A percentile compares a stretch with the other conserved stretches of the same genome.
Conservation (phyloP, 1,140 invertebrate genomes). For the Trypoxylus dichotomus region DNA sequence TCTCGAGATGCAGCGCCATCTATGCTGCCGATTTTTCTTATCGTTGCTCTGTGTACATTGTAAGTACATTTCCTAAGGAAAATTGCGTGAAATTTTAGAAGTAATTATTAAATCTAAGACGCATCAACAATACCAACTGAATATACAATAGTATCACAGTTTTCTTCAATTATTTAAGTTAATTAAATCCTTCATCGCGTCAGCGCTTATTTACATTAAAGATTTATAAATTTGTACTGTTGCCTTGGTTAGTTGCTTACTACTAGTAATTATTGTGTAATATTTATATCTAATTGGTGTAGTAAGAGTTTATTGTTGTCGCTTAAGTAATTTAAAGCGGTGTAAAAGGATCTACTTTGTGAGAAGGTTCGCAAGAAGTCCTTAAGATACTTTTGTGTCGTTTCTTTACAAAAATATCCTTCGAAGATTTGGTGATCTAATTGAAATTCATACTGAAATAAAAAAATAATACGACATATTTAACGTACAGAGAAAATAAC, state of each 20-base stretch:
- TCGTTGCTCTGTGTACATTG: too few species aligned
- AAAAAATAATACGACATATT: neutral
- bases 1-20: too few species aligned
- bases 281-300: slow-evolving; percentile 20
- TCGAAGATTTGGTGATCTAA: slow-evolving; percentile 6
- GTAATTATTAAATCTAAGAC: too few species aligned
- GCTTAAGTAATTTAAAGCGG: neutral
- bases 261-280: slow-evolving; percentile 22
- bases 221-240: slow-evolving; percentile 9
- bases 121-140: too few species aligned
- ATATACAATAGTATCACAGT: neutral
- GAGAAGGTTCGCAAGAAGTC: slow-evolving; percentile 15
- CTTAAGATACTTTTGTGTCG: neutral
- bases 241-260: neutral
- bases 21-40: too few species aligned
- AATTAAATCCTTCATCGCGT: too few species aligned
- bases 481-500: neutral
- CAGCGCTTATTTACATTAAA: neutral
- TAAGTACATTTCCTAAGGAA: too few species aligned
- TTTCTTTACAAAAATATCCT: slow-evolving; percentile 2
- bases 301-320: slow-evolving; percentile 9
- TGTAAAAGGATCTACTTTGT: neutral
- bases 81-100: too few species aligned
- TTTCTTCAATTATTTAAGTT: neutral
- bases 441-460: neutral